Evolutionary conservation across 37 sponge, comb jelly and placozoan genomes (phyloP).

Genomic region (Diacarnus erythraeanus): DNA sequence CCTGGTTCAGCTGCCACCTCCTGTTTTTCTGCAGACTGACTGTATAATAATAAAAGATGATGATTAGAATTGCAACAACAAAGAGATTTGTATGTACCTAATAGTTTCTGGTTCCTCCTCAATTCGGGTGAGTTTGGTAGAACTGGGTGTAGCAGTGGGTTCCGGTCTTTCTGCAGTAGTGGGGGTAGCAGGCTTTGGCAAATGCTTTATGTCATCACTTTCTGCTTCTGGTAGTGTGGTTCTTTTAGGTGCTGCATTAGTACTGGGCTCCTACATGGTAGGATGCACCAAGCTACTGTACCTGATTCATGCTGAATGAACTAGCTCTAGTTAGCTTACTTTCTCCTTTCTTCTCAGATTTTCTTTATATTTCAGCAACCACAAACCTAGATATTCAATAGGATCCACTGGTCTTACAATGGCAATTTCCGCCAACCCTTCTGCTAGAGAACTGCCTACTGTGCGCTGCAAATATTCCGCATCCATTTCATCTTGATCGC

Average conservation of each 20-base stretch:
- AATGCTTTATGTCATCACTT: too few relatives aligned
- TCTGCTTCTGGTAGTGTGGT: neutral
- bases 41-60: too few relatives aligned
- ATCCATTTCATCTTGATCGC: conserved; percentile 48
- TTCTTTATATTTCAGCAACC: conserved; percentile 60
- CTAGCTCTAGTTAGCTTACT: too few relatives aligned
- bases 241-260: neutral
- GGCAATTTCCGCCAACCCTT: conserved; percentile 58
- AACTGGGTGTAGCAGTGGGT: neutral
- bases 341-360: neutral
- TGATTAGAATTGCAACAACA: too few relatives aligned
- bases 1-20: neutral
- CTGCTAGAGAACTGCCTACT: conserved; percentile 52
- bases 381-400: conserved; percentile 68
- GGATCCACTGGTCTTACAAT: conserved; percentile 59
- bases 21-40: too few relatives aligned
- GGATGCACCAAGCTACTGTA: too few relatives aligned
- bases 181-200: neutral
- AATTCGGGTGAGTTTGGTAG: conserved; percentile 24
- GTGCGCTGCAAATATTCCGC: conserved; percentile 56
- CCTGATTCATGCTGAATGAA: too few relatives aligned
- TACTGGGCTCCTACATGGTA: too few relatives aligned
- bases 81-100: too few relatives aligned
- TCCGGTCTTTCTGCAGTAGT: too few relatives aligned
- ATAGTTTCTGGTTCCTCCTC: conserved; percentile 24